Evolutionary conservation across 2,888 invertebrate genomes (phyloP), one percentile per base, ranked within the genome.

Genomic region (Leptopterna dolabrata): DNA sequence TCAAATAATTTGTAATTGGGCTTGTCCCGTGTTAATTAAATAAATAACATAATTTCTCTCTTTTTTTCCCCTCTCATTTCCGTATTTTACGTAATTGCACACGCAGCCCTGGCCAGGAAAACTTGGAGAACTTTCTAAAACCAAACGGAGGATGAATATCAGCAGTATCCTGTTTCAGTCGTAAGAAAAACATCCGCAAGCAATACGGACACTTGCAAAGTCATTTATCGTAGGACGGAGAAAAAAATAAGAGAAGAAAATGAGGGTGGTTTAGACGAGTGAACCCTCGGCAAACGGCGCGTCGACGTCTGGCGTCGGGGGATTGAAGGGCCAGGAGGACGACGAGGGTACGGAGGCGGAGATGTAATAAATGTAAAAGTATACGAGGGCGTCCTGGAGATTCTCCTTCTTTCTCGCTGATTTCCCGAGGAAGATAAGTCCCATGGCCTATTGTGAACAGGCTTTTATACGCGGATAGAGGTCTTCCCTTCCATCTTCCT

Each of bases 351-450:
- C 29, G 45, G 84, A 27, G 45, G 47, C 24, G 73, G 73, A 73
- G 84, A 73, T 47, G 84, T 85, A 85, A 85, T 85, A 85, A 85
- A 85, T 85, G 84, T 85, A 85, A 85, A 85, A 85, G 84, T 85
- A 85, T 85, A 85, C 84, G 71, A 55, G 81, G 36, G 81, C 43
- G 29, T 27, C 30, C 55, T 14, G n/a, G 30, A 55, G 27, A 27
- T 63, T 63, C 24, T 27, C 63, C 83, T 83, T 63, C 73, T 85
- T 73, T 76, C 85, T 76, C n/a, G 76, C 85, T 85, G 85, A 85
- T 85, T 85, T 76, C 55, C 47, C 30, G 9, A 43, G 41, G 85
- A 76, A 85, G 85, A 85, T 85, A 85, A 85, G 85, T 85, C 55
- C 85, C 45, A 41, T n/a, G 36, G 85, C 81, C 85, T 85, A 85